These are phyloP conservation scores for Amphilophus citrinellus DNA, from an alignment of 2,113 vertebrate species.

Conservation along the genomic window DNA sequence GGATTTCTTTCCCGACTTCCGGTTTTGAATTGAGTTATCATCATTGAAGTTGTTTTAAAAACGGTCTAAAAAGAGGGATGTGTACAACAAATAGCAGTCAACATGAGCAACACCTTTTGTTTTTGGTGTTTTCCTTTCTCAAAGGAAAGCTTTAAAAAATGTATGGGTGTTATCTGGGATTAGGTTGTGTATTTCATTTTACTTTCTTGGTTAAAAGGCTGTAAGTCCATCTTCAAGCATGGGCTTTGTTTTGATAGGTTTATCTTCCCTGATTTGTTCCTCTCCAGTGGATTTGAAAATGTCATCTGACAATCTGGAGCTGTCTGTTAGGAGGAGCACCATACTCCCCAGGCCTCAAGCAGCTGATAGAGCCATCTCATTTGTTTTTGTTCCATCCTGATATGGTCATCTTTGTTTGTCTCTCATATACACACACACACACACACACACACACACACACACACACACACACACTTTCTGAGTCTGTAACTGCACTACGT, in stretches of 20 bases:
- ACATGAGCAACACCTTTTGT: background rate
- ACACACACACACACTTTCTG: conserved; percentile 5
- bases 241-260: conserved; percentile 32
- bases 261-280: conserved; percentile 21
- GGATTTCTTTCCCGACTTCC: background rate
- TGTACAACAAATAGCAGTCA: background rate
- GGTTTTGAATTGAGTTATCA: background rate
- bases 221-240: conserved; percentile 10
- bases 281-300: conserved; percentile 58
- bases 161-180: background rate
- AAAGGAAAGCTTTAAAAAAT: background rate
- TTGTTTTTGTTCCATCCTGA: conserved; percentile 53
- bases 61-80: background rate
- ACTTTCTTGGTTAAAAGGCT: conserved; percentile 6
- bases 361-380: conserved; percentile 51
- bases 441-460: background rate
- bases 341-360: conserved; percentile 30
- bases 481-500: conserved; percentile 25
- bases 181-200: background rate
- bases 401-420: conserved; percentile 51
- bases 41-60: background rate
- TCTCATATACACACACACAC: background rate
- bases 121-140: background rate
- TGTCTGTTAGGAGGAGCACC: conserved; percentile 21
- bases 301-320: conserved; percentile 51